A percentile compares a stretch with the other conserved stretches of the same genome.
Conservation (phyloP, 64 coral and sea anemone genomes). For the Catalaphyllia jardinei region DNA sequence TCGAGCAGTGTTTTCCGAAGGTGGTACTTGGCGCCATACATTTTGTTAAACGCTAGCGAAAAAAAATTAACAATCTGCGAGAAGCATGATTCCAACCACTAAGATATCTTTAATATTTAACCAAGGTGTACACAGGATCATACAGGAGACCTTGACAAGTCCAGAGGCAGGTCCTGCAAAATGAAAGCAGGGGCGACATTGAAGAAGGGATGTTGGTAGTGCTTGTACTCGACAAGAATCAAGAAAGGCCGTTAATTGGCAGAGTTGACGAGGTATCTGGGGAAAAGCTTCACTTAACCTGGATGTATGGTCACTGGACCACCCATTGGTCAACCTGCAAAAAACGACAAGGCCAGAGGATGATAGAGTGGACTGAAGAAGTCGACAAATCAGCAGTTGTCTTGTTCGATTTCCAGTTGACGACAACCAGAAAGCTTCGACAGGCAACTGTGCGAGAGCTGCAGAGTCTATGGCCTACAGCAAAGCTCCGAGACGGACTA, state of each 20-base stretch:
- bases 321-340: slow-evolving; percentile 18
- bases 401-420: too few species aligned
- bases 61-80: too few species aligned
- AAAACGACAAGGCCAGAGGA: slow-evolving; percentile 1
- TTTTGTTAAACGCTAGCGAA: too few species aligned
- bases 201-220: slow-evolving; percentile 53
- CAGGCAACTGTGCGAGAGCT: too few species aligned
- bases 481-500: too few species aligned
- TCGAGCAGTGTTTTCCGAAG: too few species aligned
- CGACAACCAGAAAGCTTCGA: too few species aligned
- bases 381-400: slow-evolving; percentile 26
- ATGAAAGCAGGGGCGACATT: slow-evolving; percentile 29
- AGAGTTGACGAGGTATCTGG: slow-evolving; percentile 32
- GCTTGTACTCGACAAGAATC: slow-evolving; percentile 15
- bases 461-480: too few species aligned
- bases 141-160: slow-evolving; percentile 43
- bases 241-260: slow-evolving; percentile 34
- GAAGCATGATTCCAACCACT: too few species aligned
- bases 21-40: too few species aligned
- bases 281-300: slow-evolving; percentile 19
- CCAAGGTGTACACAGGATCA: slow-evolving; percentile 51
- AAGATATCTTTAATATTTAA: neutral
- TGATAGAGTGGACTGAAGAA: slow-evolving; percentile 38
- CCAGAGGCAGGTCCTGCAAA: slow-evolving; percentile 26
- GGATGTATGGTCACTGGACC: slow-evolving; percentile 48